Evolutionary conservation across 2,888 invertebrate genomes (phyloP), one percentile per base, ranked within the genome.

Genomic region (Ditylenchus weischeri): DNA sequence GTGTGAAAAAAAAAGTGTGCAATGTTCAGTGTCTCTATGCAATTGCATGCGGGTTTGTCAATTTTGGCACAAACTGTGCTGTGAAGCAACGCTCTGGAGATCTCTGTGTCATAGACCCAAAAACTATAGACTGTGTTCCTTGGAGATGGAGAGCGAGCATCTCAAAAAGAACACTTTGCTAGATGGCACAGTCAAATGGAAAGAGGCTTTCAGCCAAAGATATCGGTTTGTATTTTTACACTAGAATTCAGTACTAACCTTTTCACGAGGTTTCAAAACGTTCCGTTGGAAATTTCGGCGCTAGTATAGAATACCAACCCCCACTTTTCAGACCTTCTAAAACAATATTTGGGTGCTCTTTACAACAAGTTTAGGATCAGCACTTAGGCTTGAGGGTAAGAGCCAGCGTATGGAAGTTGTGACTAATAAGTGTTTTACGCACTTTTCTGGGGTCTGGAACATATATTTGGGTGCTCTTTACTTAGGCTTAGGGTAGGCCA

Each of bases 181-280:
- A 7, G 50, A 64, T 23, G 72, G 72, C 2, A 58, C 61, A 3
- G 69, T 72, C 36, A 76, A 86, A 85, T 86, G 85, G 86, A 85
- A 85, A 75, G 77, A 80, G 68, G 85, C 85, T 23, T 86, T 86
- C 83, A 83, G 84, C 35, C 86, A 86, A 72, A 78, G 86, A 48
- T 86, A 79, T 73, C 79, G 65, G 65, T 65, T 19, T n/a, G 60
- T 50, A 18, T 50, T 50, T 21, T 50, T 50, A 21, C 18, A 50
- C 6, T 50, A 19, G 50, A 50, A 50, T 50, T 18, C 50, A 19
- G 18, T n/a, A n/a, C n/a, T n/a, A n/a, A n/a, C n/a, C n/a, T n/a
- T n/a, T n/a, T n/a, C n/a, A n/a, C n/a, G n/a, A n/a, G n/a, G n/a
- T n/a, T n/a, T n/a, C n/a, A n/a, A n/a, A n/a, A n/a, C n/a, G n/a